Percentiles rank a stretch among this genome's conserved stretches.
These are phyloP conservation scores for Heteromurus nitidus DNA, from an alignment of 2,888 invertebrate species.

Conservation along the genomic window DNA sequence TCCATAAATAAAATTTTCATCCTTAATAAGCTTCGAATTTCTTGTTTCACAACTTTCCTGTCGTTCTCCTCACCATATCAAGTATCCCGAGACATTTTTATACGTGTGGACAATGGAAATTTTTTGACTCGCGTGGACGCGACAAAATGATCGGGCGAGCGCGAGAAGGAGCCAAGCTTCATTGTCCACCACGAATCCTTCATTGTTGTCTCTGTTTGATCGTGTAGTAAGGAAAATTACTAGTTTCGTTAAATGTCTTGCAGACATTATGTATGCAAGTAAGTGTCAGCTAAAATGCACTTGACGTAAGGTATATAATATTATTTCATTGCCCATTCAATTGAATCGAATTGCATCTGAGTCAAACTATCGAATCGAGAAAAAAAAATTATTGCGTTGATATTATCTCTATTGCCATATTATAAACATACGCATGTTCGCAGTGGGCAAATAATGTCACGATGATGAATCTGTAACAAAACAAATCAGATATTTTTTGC, in stretches of 20 bases:
- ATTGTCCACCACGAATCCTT: not conserved
- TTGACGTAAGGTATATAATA: not conserved
- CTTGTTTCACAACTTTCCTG: conserved; percentile 62
- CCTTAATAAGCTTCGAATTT: conserved; percentile 63
- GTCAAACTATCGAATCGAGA: conserved; percentile 24
- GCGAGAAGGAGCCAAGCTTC: not conserved
- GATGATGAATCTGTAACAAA: conserved; percentile 35
- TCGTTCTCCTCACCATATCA: conserved; percentile 1
- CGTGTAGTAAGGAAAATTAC: conserved; percentile 7
- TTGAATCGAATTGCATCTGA: conserved; percentile 11
- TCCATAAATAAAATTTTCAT: conserved; percentile 65
- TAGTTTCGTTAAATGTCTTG: conserved; percentile 19
- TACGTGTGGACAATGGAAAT: not conserved
- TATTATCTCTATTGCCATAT: conserved; percentile 28
- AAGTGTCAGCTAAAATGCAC: not conserved
- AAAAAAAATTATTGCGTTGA: too few relatives aligned
- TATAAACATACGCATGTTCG: conserved; percentile 1
- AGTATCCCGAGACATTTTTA: conserved; percentile 19
- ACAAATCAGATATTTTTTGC: conserved; percentile 17
- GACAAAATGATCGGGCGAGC: too few relatives aligned
- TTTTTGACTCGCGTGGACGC: conserved; percentile 7
- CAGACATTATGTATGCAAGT: conserved; percentile 26
- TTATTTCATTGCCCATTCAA: conserved; percentile 15
- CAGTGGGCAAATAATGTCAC: conserved; percentile 39
- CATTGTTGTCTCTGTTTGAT: not conserved